Conservation (phyloP, 2,888 invertebrate genomes). For the Criorhina ranunculi region DNA sequence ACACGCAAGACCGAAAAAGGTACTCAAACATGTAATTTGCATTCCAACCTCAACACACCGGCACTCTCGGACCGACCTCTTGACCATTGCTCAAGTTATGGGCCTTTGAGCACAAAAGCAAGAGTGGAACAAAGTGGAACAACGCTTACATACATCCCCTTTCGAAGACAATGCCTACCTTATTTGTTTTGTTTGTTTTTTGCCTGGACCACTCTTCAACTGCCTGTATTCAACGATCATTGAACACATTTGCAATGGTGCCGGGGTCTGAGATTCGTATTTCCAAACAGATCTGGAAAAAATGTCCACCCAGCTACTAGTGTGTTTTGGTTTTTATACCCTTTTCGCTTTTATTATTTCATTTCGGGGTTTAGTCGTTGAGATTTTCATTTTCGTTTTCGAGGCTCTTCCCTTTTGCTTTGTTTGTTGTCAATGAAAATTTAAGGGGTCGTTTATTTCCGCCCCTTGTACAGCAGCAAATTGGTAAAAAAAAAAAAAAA, state of each 20-base stretch:
- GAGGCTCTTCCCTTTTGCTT: slow-evolving; percentile 12
- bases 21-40: slow-evolving; percentile 71
- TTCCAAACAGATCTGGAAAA: slow-evolving; percentile 44
- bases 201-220: not conserved
- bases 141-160: slow-evolving; percentile 41
- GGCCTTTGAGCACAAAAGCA: slow-evolving; percentile 36
- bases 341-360: slow-evolving; percentile 54
- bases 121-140: slow-evolving; percentile 22
- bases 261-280: slow-evolving; percentile 46
- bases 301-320: slow-evolving; percentile 13
- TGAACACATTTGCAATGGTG: slow-evolving; percentile 60
- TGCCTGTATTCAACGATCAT: slow-evolving; percentile 52
- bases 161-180: slow-evolving; percentile 57
- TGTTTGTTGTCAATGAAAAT: slow-evolving; percentile 69
- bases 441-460: slow-evolving; percentile 56
- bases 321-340: slow-evolving; percentile 30
- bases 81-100: slow-evolving; percentile 59
- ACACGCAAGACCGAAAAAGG: slow-evolving; percentile 43
- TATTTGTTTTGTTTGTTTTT: slow-evolving; percentile 54
- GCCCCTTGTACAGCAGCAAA: slow-evolving; percentile 17
- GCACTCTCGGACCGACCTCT: not conserved
- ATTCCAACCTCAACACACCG: slow-evolving; percentile 48
- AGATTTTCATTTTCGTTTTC: slow-evolving; percentile 42
- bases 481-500: slow-evolving; percentile 25
- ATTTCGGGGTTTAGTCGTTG: slow-evolving; percentile 48